A percentile compares a stretch with the other conserved stretches of the same genome.
Evolutionary conservation across 2,113 vertebrate genomes (phyloP).

Genomic region (Anolis carolinensis): DNA sequence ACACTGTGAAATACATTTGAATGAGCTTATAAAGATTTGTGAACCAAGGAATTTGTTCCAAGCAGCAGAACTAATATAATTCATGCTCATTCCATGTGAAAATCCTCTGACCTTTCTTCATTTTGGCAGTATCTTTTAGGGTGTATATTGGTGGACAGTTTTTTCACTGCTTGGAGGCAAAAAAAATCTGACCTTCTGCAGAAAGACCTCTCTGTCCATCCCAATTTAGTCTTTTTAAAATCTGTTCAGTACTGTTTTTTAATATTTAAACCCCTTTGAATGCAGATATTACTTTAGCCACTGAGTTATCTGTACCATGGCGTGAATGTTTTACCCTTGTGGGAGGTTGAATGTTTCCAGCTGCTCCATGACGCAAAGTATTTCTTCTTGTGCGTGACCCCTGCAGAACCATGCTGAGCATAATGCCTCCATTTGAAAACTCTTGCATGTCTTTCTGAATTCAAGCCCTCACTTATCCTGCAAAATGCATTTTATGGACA

Average conservation of each 20-base stretch:
- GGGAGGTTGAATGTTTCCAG: not conserved
- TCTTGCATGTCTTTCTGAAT: not conserved
- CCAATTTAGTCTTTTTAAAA: not conserved
- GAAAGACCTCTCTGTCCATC: not conserved
- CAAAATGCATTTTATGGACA: conserved; percentile 10
- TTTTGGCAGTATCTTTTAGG: not conserved
- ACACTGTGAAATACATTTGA: no score
- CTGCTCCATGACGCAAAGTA: not conserved
- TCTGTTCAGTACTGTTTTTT: not conserved
- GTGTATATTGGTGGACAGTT: not conserved
- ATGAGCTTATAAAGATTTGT: not conserved
- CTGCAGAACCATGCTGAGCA: not conserved
- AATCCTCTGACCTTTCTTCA: not conserved
- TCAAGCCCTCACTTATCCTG: conserved; percentile 5
- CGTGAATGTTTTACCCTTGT: not conserved
- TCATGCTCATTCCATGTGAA: not conserved
- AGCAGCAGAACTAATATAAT: not conserved
- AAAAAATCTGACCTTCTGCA: not conserved
- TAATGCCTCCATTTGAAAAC: conserved; percentile 8
- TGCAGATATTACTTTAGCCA: not conserved
- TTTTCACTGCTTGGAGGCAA: not conserved
- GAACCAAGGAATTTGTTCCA: not conserved
- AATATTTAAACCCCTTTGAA: not conserved
- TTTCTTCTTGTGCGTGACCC: not conserved
- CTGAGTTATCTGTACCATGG: not conserved